Percentiles rank a stretch among this genome's conserved stretches.
phyloP scores from a whole-genome alignment of 2,113 vertebrate genomes.

The Corvus hawaiiensis region DNA sequence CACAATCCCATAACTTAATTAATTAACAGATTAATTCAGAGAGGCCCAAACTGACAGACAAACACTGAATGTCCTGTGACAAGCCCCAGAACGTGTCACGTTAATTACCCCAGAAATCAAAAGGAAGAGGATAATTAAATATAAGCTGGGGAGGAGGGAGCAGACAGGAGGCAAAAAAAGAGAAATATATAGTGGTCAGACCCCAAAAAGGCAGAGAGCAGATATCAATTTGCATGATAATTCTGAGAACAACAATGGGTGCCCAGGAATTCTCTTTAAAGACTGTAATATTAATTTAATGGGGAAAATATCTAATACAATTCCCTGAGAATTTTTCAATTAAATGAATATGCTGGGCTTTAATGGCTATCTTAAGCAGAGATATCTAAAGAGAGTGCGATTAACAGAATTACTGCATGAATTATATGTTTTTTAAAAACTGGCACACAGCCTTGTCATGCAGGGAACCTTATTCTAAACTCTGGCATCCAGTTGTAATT shows the following conservation, averaged over 20 bases:
- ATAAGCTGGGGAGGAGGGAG: neutral
- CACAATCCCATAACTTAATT: neutral
- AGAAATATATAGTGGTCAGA: neutral
- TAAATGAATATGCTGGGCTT: constrained; percentile 65
- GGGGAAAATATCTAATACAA: constrained; percentile 61
- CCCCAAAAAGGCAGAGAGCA: constrained; percentile 52
- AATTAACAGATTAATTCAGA: constrained; percentile 12
- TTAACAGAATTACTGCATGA: constrained; percentile 61
- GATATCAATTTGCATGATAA: constrained; percentile 64
- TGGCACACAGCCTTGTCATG: constrained; percentile 21
- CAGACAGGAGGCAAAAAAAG: neutral
- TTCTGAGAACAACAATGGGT: constrained; percentile 60
- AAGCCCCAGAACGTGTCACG: neutral
- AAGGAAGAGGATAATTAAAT: constrained; percentile 46
- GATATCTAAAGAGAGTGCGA: neutral
- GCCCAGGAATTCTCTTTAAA: constrained; percentile 62
- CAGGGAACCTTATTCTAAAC: constrained; percentile 25
- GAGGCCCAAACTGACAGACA: neutral
- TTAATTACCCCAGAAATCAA: constrained; percentile 34
- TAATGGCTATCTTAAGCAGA: constrained; percentile 67
- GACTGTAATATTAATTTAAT: constrained; percentile 71
- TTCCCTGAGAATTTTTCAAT: constrained; percentile 72
- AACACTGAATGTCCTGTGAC: neutral
- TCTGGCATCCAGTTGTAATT: constrained; percentile 52
- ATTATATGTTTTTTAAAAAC: constrained; percentile 54